phyloP scores from a whole-genome alignment of 2,888 invertebrate genomes.

The Drosophila basisetae region DNA sequence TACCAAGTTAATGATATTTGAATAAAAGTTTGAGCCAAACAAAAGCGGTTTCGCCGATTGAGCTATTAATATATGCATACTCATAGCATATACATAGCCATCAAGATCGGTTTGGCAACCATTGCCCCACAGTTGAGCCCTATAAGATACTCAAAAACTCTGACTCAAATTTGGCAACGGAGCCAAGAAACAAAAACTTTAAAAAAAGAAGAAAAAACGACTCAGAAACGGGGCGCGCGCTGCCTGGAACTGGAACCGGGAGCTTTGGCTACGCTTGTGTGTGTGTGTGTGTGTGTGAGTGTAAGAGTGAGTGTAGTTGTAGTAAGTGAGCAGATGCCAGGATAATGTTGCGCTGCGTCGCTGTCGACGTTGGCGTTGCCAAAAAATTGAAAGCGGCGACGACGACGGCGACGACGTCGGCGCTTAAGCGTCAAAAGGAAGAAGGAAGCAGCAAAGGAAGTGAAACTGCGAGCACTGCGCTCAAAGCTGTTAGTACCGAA shows the following conservation, averaged over 20 bases:
- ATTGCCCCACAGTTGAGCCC: neutral
- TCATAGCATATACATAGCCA: neutral
- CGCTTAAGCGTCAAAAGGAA: constrained; percentile 74
- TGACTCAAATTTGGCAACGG: constrained; percentile 21
- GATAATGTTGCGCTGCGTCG: constrained; percentile 49
- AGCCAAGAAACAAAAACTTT: neutral
- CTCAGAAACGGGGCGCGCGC: constrained; percentile 26
- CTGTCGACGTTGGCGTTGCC: constrained; percentile 67
- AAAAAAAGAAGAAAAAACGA: neutral
- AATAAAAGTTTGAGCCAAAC: constrained; percentile 1
- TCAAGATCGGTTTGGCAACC: neutral
- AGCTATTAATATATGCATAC: neutral
- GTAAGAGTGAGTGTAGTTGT: constrained; percentile 5
- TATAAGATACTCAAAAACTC: neutral
- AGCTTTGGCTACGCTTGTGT: constrained; percentile 47
- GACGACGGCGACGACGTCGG: constrained; percentile 50
- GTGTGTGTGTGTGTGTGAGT: neutral
- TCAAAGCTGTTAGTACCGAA: constrained; percentile 36
- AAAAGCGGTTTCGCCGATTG: neutral
- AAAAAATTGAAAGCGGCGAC: constrained; percentile 56
- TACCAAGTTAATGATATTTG: neutral
- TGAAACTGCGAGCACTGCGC: constrained; percentile 57
- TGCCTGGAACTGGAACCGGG: constrained; percentile 49
- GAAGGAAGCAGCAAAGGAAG: constrained; percentile 81
- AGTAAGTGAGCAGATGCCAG: constrained; percentile 59